Base-by-base conservation (phyloP, 2,797 vertebrate species). In the Enteromius viviparus region DNA sequence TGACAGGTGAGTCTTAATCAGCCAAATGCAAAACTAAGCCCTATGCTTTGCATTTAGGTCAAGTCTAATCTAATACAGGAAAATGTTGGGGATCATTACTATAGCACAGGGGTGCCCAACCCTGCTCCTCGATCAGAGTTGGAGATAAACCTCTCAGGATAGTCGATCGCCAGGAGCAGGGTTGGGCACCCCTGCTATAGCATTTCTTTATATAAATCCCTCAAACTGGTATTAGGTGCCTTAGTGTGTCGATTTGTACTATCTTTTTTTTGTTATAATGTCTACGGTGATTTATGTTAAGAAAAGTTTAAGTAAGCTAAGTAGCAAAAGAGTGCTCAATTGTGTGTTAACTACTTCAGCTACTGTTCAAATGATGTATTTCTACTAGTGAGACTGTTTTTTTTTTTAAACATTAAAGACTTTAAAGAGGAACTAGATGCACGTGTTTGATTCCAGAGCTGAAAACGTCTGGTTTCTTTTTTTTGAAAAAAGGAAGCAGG, bases 341-440 rank as follows among this genome's bases (percentile, higher is more conserved):
- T 1, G 7, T 70, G 32, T 55, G 60, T 75, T 19, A 37, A 51
- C 42, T 65, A 74, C 5, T 34, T 74, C 17, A 53, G 49, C 26
- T 65, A 26, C 26, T 32, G 32, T n/a, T 80, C 55, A 42, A 78
- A 17, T 21, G 26, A 58, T 58, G 40, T 3, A 74, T 74, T 74
- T 64, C 17, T 75, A 65, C 60, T 11, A 47, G 47, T 15, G 6
- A 32, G 17, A 32, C 19, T 29, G 8, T 71, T 71, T 70, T 53
- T 71, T 70, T 53, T 66, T 78, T 64, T 7, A 23, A 64, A 23
- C 71, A 55, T 68, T 76, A 76, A 82, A 76, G 66, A 32, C 9
- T 74, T n/a, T 42, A 76, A 66, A 82, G 72, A 69, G 64, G 37
- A 76, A 82, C 64, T 82, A 58, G n/a, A 65, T 6, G 11, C 29